Percentiles rank a stretch among this genome's conserved stretches.
Evolutionary conservation across 2,888 invertebrate species (phyloP).

Genomic region (Barypeithes pellucidus): DNA sequence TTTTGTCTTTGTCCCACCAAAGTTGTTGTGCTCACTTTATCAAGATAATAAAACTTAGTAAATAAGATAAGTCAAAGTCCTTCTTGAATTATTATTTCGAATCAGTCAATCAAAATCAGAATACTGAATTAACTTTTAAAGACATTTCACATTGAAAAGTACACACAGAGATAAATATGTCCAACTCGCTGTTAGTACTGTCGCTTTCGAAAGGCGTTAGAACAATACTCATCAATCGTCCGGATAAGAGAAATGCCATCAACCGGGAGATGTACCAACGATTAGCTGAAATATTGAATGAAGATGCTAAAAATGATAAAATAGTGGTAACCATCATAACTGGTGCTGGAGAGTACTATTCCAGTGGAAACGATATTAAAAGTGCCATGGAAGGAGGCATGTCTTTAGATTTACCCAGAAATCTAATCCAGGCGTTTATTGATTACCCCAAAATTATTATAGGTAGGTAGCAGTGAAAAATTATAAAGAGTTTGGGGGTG

Average conservation of each 20-base stretch:
- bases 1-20: no score
- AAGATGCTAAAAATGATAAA: slow-evolving; percentile 79
- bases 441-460: slow-evolving; percentile 91
- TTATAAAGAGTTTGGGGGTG: no score
- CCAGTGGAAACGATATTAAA: slow-evolving; percentile 87
- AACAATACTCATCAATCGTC: slow-evolving; percentile 82
- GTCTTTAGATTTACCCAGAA: slow-evolving; percentile 51
- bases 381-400: slow-evolving; percentile 42
- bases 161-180: not conserved
- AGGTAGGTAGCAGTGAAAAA: slow-evolving; percentile 25
- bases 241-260: slow-evolving; percentile 87
- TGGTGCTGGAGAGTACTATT: slow-evolving; percentile 86
- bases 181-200: not conserved
- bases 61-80: not conserved
- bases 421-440: slow-evolving; percentile 84
- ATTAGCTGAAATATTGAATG: slow-evolving; percentile 77
- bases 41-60: no score
- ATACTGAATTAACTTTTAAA: no score
- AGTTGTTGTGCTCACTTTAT: no score
- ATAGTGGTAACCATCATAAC: slow-evolving; percentile 84
- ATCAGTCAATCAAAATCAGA: no score
- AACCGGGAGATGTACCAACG: slow-evolving; percentile 79
- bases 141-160: not conserved
- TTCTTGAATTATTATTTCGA: not conserved
- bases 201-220: slow-evolving; percentile 71